These are phyloP conservation scores for Apodemia mormo DNA, from an alignment of 2,888 invertebrate species.

Conservation along the genomic window DNA sequence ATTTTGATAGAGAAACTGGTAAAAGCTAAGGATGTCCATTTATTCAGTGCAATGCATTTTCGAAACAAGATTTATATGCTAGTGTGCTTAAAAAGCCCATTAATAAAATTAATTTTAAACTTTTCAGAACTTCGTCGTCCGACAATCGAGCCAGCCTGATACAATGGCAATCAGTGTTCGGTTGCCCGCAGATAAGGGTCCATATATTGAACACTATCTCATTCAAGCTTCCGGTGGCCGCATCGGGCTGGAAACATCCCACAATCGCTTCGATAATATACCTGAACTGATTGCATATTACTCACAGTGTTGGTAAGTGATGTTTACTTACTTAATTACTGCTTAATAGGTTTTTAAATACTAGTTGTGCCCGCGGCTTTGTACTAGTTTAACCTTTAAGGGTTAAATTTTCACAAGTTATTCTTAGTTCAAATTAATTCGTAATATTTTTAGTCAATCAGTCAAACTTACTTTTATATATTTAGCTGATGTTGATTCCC, in stretches of 20 bases:
- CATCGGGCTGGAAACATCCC: conserved; percentile 95
- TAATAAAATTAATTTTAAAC: not conserved
- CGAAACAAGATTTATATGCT: not conserved
- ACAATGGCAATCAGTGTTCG: conserved; percentile 98
- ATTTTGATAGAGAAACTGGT: no score
- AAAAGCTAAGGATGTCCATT: no score
- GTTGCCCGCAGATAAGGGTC: conserved; percentile 91
- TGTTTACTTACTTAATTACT: not conserved
- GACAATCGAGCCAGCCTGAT: conserved; percentile 95
- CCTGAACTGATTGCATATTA: conserved; percentile 96
- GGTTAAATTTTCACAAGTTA: no score
- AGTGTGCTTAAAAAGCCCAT: not conserved
- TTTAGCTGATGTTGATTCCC: no score
- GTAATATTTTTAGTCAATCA: no score
- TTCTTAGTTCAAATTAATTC: no score
- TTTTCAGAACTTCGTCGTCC: conserved; percentile 94
- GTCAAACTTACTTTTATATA: no score
- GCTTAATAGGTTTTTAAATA: not conserved
- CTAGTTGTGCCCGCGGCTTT: no score
- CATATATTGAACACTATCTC: conserved; percentile 97
- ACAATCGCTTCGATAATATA: conserved; percentile 95
- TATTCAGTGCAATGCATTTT: not conserved
- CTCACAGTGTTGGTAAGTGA: conserved; percentile 92
- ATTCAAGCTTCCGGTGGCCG: conserved; percentile 92
- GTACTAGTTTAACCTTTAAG: not conserved